Conservation (phyloP, 2,888 invertebrate genomes). For the Cetonia aurata region DNA sequence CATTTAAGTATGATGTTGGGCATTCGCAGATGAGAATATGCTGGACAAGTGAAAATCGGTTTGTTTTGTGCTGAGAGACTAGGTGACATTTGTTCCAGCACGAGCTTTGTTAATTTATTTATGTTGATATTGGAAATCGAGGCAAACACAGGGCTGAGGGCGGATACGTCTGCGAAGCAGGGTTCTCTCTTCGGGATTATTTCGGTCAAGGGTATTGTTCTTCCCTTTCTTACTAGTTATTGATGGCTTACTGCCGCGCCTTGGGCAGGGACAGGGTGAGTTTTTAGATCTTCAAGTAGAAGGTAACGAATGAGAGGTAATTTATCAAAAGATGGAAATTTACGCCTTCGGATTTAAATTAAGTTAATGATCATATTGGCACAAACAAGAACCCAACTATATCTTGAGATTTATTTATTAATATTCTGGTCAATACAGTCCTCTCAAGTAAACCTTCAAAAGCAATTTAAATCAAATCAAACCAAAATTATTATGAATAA, state of each 20-base stretch:
- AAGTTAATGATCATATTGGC: slow-evolving; percentile 2
- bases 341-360: slow-evolving; percentile 1
- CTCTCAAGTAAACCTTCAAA: too few species aligned
- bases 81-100: slow-evolving; percentile 25
- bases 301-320: slow-evolving; percentile 20
- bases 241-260: slow-evolving; percentile 20
- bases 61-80: slow-evolving; percentile 14
- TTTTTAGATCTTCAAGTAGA: slow-evolving; percentile 28
- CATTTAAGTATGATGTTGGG: slow-evolving; percentile 19
- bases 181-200: slow-evolving; percentile 20
- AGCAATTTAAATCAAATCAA: too few species aligned
- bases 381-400: too few species aligned
- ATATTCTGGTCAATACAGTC: too few species aligned
- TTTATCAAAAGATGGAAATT: slow-evolving; percentile 17
- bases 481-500: too few species aligned
- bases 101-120: slow-evolving; percentile 24
- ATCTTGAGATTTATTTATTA: too few species aligned
- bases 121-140: slow-evolving; percentile 24
- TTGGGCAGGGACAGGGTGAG: slow-evolving; percentile 3
- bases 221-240: slow-evolving; percentile 15
- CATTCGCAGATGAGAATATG: background rate
- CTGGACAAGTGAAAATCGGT: background rate
- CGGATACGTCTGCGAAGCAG: background rate
- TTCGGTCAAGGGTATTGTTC: slow-evolving; percentile 27
- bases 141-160: background rate